Conservation (phyloP, 2,113 vertebrate genomes). For the Bagarius yarrelli region DNA sequence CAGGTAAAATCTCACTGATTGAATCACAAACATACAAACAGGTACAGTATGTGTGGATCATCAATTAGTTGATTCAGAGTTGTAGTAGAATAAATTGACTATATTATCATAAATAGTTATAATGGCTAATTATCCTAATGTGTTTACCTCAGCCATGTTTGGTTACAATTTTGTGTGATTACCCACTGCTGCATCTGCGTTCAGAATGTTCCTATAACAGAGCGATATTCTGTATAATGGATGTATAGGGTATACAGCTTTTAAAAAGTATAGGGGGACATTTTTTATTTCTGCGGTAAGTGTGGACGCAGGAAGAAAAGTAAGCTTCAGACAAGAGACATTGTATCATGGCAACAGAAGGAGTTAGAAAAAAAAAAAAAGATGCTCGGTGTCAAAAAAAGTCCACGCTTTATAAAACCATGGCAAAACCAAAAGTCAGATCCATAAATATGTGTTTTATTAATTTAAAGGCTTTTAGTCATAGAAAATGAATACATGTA, state of each 20-base stretch:
- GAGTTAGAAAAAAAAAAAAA: slow-evolving; percentile 38
- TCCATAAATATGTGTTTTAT: not conserved
- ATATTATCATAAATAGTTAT: not conserved
- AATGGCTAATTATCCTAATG: not conserved
- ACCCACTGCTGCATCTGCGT: not conserved
- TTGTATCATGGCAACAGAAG: slow-evolving; percentile 51
- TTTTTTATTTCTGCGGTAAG: not conserved
- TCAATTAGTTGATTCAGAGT: not conserved
- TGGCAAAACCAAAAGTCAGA: slow-evolving; percentile 20
- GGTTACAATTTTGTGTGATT: not conserved
- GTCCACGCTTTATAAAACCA: slow-evolving; percentile 18
- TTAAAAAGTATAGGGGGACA: not conserved
- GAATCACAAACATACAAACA: not conserved
- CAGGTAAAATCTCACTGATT: not conserved
- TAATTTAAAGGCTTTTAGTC: not conserved
- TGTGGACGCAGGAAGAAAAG: slow-evolving; percentile 30
- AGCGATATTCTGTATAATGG: not conserved
- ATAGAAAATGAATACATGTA: not conserved
- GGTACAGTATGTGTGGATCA: not conserved
- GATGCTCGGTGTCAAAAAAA: slow-evolving; percentile 36
- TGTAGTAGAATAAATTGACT: not conserved
- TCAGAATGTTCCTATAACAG: not conserved
- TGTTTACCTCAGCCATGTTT: not conserved
- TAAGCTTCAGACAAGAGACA: slow-evolving; percentile 19
- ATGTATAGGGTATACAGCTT: not conserved